Percentiles rank a stretch among this genome's conserved stretches.
phyloP scores from a whole-genome alignment of 2,888 invertebrate species.

The Phyto melanocephala region DNA sequence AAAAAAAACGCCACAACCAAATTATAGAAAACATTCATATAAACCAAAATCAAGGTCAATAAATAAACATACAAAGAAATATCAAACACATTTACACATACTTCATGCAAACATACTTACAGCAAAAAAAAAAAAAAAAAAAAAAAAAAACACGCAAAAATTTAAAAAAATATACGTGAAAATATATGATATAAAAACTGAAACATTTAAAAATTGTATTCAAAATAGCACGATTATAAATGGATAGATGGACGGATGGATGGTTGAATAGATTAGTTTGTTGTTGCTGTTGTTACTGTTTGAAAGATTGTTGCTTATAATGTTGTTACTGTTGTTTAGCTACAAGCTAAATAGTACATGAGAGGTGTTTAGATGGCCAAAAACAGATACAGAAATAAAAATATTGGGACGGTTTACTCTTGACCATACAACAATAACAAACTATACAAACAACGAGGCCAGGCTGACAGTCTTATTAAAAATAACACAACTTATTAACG shows the following conservation, averaged over 20 bases:
- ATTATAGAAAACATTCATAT: constrained; percentile 39
- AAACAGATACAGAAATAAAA: neutral
- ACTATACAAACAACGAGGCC: neutral
- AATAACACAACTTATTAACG: no score
- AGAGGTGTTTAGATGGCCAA: neutral
- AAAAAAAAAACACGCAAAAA: constrained; percentile 20
- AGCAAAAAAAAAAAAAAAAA: constrained; percentile 26
- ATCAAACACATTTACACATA: neutral
- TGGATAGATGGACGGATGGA: constrained; percentile 16
- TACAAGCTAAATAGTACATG: neutral
- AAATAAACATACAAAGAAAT: neutral
- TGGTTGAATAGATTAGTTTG: constrained; percentile 13
- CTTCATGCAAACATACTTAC: neutral
- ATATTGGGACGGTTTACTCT: neutral
- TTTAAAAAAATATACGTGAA: constrained; percentile 5
- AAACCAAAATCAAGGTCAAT: constrained; percentile 60
- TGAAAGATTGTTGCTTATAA: neutral
- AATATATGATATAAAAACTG: constrained; percentile 34
- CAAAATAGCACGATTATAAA: constrained; percentile 54
- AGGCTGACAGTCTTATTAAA: no score
- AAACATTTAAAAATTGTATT: constrained; percentile 53
- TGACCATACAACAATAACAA: neutral
- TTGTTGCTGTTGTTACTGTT: neutral
- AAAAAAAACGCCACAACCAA: constrained; percentile 16
- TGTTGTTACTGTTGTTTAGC: neutral